A percentile compares a stretch with the other conserved stretches of the same genome.
Evolutionary conservation across 2,888 invertebrate genomes (phyloP).

Genomic region (Microplitis deprimator): DNA sequence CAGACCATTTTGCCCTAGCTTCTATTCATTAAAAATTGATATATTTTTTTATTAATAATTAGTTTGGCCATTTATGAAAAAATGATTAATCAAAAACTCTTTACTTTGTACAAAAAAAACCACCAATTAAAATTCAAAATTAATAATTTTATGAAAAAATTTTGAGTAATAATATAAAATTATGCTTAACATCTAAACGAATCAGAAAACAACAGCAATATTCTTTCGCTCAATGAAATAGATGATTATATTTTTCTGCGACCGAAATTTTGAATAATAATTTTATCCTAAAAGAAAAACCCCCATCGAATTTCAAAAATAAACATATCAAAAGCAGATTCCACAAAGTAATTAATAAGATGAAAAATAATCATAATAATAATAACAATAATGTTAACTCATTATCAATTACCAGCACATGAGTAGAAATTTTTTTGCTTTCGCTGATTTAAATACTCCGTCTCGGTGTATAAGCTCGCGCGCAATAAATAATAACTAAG

Average conservation of each 20-base stretch:
- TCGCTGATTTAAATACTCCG: neutral
- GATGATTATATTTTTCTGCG: neutral
- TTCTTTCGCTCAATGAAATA: slow-evolving; percentile 62
- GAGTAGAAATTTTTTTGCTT: neutral
- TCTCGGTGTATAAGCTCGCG: neutral
- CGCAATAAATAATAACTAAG: neutral
- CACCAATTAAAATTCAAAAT: no score
- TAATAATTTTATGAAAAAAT: no score
- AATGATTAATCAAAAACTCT: no score
- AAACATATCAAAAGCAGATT: slow-evolving; percentile 27
- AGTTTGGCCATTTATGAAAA: no score
- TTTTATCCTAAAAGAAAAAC: no score
- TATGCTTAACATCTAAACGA: neutral
- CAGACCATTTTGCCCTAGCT: no score
- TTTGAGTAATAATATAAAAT: no score
- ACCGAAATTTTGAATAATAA: neutral
- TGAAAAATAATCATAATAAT: neutral
- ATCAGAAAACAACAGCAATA: slow-evolving; percentile 54
- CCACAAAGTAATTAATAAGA: neutral
- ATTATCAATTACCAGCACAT: neutral
- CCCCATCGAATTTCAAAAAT: slow-evolving; percentile 17
- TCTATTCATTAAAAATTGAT: no score
- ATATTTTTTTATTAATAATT: no score
- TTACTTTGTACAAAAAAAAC: no score
- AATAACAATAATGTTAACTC: neutral